Percentiles rank a stretch among this genome's conserved stretches.
Evolutionary conservation across 2,113 vertebrate species (phyloP).

Genomic region (Electrona antarctica): DNA sequence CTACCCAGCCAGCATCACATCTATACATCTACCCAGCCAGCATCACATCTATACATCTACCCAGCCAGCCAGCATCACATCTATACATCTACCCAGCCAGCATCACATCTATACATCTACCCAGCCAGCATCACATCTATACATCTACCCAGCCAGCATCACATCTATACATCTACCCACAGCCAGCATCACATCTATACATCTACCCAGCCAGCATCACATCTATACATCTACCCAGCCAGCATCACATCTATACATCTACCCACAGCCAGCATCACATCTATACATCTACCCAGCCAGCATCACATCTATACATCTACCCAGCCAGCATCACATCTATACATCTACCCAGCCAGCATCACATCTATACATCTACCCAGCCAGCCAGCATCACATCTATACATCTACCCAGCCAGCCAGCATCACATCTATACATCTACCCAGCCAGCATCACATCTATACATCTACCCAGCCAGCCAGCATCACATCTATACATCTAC

Average conservation of each 20-base stretch:
- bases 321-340: neutral
- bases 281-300: conserved; percentile 9
- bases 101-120: neutral
- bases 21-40: conserved; percentile 9
- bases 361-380: neutral
- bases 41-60: neutral
- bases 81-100: no score
- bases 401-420: no score
- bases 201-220: conserved; percentile 8
- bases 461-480: neutral
- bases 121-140: neutral
- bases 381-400: no score
- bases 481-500: neutral
- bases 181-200: neutral
- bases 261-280: neutral
- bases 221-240: neutral
- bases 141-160: neutral
- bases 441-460: neutral
- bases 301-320: neutral
- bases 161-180: no score
- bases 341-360: conserved; percentile 11
- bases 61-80: neutral
- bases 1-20: neutral
- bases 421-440: neutral
- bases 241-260: no score